phyloP scores from a whole-genome alignment of 1,140 invertebrate genomes.

The Aplysia californica region DNA sequence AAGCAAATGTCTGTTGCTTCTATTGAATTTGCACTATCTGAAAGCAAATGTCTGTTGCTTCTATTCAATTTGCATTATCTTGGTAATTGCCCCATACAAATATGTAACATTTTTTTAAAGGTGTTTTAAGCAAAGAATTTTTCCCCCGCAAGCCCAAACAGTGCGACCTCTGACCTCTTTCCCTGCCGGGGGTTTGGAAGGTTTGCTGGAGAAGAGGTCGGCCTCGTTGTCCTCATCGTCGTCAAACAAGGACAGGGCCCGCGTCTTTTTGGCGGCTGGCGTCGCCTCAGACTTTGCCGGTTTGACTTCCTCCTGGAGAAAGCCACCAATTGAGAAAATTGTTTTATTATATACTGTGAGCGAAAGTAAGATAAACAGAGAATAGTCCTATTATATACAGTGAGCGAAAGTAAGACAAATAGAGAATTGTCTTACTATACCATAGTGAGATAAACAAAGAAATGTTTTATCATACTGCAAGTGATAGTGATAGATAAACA shows the following conservation, averaged over 20 bases:
- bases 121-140: not conserved
- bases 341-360: not conserved
- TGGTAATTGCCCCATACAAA: too few relatives aligned
- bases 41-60: not conserved
- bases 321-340: not conserved
- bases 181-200: not conserved
- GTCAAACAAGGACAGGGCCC: not conserved
- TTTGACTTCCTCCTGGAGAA: not conserved
- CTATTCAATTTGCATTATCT: not conserved
- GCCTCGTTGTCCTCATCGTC: conserved; percentile 7
- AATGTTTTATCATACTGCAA: too few relatives aligned
- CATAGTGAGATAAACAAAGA: too few relatives aligned
- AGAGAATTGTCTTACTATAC: not conserved
- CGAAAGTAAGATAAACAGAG: not conserved
- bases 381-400: not conserved
- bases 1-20: not conserved
- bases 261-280: not conserved
- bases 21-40: not conserved
- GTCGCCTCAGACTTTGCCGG: not conserved
- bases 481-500: too few relatives aligned
- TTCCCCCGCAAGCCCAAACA: too few relatives aligned
- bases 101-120: not conserved
- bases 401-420: not conserved
- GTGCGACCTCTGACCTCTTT: not conserved
- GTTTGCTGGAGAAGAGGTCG: not conserved